phyloP scores from a whole-genome alignment of 2,797 vertebrate genomes.

The Carapus acus region DNA sequence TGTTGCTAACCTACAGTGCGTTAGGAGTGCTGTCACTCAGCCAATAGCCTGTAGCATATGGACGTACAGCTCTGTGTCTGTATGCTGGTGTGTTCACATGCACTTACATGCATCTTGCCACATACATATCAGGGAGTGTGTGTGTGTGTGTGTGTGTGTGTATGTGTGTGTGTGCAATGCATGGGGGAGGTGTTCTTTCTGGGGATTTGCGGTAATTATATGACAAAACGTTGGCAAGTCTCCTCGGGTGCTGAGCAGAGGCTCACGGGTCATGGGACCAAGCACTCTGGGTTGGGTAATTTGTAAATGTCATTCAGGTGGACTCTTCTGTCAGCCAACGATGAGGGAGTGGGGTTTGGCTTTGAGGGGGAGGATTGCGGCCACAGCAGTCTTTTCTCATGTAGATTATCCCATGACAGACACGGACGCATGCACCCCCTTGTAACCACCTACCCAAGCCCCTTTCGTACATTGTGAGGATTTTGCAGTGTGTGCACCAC shows the following conservation, averaged over 20 bases:
- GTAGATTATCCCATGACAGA: slow-evolving; percentile 69
- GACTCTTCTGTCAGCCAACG: slow-evolving; percentile 76
- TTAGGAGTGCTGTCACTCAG: slow-evolving; percentile 51
- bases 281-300: slow-evolving; percentile 95
- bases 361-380: slow-evolving; percentile 35
- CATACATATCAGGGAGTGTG: slow-evolving; percentile 12
- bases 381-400: slow-evolving; percentile 69
- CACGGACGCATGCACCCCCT: slow-evolving; percentile 36
- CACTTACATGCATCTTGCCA: slow-evolving; percentile 30
- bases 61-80: slow-evolving; percentile 80
- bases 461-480: slow-evolving; percentile 35
- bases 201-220: slow-evolving; percentile 99
- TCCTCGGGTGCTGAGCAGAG: slow-evolving; percentile 92
- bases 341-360: slow-evolving; percentile 26
- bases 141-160: no score
- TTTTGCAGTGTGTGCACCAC: slow-evolving; percentile 34
- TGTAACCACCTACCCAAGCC: slow-evolving; percentile 21
- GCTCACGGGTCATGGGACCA: slow-evolving; percentile 92
- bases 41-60: slow-evolving; percentile 76
- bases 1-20: slow-evolving; percentile 66
- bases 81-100: slow-evolving; percentile 20
- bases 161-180: slow-evolving; percentile 32
- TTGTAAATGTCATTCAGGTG: slow-evolving; percentile 99
- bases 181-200: slow-evolving; percentile 78
- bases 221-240: slow-evolving; percentile 98